Evolutionary conservation across 2,888 invertebrate species (phyloP).

Genomic region (Leptopterna dolabrata): DNA sequence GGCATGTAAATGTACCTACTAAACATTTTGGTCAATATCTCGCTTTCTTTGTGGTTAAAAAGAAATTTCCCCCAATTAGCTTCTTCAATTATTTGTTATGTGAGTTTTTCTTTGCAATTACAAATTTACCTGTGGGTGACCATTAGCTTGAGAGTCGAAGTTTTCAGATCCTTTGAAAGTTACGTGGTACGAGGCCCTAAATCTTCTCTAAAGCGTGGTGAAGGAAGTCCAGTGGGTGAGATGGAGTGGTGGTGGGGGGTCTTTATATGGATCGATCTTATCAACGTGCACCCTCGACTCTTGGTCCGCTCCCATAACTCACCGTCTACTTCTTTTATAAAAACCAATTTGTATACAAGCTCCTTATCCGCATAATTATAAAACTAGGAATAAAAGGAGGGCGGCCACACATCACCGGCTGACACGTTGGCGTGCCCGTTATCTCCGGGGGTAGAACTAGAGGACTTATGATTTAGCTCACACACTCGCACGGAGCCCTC

Average conservation of each 20-base stretch:
- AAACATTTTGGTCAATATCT: too few relatives aligned
- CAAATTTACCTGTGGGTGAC: constrained; percentile 5
- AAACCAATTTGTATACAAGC: constrained; percentile 56
- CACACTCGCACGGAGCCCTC: constrained; percentile 20
- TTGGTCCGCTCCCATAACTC: constrained; percentile 44
- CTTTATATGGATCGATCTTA: constrained; percentile 51
- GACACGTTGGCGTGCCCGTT: constrained; percentile 51
- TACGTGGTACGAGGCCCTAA: constrained; percentile 43
- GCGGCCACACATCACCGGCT: constrained; percentile 52
- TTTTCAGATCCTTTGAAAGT: constrained; percentile 37
- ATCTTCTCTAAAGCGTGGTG: constrained; percentile 21
- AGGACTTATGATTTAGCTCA: constrained; percentile 48
- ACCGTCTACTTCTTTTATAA: constrained; percentile 49
- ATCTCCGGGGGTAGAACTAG: constrained; percentile 26
- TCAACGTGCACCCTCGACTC: constrained; percentile 15
- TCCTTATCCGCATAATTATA: constrained; percentile 56
- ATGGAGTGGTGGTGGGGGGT: not conserved
- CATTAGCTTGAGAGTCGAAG: constrained; percentile 30
- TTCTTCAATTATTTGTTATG: too few relatives aligned
- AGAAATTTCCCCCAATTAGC: too few relatives aligned
- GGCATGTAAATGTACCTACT: too few relatives aligned
- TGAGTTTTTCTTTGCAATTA: not conserved
- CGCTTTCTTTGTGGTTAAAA: too few relatives aligned
- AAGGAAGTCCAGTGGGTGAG: not conserved
- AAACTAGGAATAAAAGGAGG: constrained; percentile 51